Evolutionary conservation across 2,888 invertebrate species (phyloP).

Genomic region (Agrotis puta): DNA sequence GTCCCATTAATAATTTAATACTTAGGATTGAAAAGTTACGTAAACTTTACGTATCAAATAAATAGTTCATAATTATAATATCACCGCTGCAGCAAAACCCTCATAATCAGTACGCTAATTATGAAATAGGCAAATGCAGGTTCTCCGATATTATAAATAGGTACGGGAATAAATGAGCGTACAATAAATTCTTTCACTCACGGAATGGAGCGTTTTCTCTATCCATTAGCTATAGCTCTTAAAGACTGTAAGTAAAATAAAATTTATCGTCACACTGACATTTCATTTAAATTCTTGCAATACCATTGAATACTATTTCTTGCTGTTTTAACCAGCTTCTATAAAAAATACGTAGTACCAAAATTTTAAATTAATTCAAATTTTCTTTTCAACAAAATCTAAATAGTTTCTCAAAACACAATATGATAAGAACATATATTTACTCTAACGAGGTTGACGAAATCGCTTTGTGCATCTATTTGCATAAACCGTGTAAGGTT

Average conservation of each 20-base stretch:
- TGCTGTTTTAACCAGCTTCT: not conserved
- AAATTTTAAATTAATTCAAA: not conserved
- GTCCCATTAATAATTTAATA: no score
- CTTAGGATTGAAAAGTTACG: no score
- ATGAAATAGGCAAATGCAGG: not conserved
- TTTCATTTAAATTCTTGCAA: not conserved
- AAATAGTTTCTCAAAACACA: not conserved
- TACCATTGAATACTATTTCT: not conserved
- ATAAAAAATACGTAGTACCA: no score
- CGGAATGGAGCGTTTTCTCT: conserved; percentile 28
- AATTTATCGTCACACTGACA: not conserved
- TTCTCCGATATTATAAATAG: conserved; percentile 8
- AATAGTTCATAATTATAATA: not conserved
- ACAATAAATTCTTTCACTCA: conserved; percentile 20
- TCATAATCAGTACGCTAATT: not conserved
- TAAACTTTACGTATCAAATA: not conserved
- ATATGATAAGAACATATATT: not conserved
- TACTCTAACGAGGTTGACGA: not conserved
- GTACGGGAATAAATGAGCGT: conserved; percentile 19
- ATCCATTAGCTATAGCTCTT: conserved; percentile 21
- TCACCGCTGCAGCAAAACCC: not conserved
- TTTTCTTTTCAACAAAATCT: not conserved
- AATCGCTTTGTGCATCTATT: conserved; percentile 21
- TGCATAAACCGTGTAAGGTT: conserved; percentile 7
- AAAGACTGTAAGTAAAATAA: conserved; percentile 23